phyloP scores from a whole-genome alignment of 2,888 invertebrate species.

The Epirrhoe alternata region DNA sequence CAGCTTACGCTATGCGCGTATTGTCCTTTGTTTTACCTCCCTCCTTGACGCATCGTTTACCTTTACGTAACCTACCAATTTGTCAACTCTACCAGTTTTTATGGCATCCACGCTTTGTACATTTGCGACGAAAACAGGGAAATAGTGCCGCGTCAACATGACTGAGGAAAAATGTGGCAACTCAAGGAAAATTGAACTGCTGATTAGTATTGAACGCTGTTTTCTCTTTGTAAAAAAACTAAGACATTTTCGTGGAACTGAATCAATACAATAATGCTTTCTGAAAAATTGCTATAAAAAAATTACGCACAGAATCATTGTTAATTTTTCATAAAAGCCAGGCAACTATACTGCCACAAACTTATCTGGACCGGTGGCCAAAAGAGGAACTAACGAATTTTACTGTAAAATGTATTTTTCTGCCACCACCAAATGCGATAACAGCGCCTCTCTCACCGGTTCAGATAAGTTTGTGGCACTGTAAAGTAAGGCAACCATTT shows the following conservation, averaged over 20 bases:
- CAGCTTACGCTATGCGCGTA: slow-evolving; percentile 37
- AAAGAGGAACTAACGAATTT: no score
- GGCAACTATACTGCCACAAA: no score
- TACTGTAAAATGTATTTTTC: no score
- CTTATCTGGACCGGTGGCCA: no score
- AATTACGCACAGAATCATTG: no score
- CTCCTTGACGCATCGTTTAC: slow-evolving; percentile 61
- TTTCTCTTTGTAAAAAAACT: neutral
- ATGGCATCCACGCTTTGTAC: slow-evolving; percentile 34
- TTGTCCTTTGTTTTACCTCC: slow-evolving; percentile 56
- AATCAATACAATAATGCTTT: no score
- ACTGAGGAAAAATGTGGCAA: slow-evolving; percentile 25
- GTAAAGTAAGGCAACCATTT: no score
- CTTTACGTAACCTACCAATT: slow-evolving; percentile 41
- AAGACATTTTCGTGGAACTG: neutral
- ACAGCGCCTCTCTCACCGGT: no score
- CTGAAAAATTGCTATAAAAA: no score
- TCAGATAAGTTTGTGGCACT: no score
- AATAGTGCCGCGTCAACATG: slow-evolving; percentile 28
- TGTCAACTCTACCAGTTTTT: slow-evolving; percentile 43
- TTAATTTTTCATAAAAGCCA: no score
- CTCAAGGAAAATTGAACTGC: slow-evolving; percentile 19
- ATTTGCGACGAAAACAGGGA: slow-evolving; percentile 25
- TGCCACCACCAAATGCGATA: no score
- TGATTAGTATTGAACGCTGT: slow-evolving; percentile 12